phyloP scores from a whole-genome alignment of 2,888 invertebrate genomes.

The Thereva unica region DNA sequence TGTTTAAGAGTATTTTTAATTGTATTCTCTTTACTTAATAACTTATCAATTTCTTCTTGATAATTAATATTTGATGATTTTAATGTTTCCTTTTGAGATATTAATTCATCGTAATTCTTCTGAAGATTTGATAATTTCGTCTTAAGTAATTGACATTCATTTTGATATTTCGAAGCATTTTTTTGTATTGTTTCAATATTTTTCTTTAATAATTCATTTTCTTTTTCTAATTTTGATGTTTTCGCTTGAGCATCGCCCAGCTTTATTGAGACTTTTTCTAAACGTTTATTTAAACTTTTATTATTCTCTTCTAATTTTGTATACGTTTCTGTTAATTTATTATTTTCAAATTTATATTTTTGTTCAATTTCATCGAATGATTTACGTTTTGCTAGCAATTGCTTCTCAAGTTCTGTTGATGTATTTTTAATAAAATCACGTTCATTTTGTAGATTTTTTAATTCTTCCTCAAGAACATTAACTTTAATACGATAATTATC shows the following conservation, averaged over 20 bases:
- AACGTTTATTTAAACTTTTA: slow-evolving; percentile 43
- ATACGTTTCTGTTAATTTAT: slow-evolving; percentile 21
- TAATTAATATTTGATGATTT: not conserved
- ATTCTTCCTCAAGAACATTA: not conserved
- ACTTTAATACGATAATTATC: not conserved
- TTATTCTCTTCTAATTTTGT: slow-evolving; percentile 20
- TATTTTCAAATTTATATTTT: slow-evolving; percentile 1
- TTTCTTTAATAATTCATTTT: slow-evolving; percentile 44
- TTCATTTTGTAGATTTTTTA: not conserved
- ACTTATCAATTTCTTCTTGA: not conserved
- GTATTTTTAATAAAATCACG: slow-evolving; percentile 20
- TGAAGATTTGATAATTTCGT: slow-evolving; percentile 2
- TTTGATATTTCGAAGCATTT: slow-evolving; percentile 1
- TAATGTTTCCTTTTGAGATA: not conserved
- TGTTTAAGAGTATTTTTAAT: slow-evolving; percentile 39
- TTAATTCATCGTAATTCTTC: not conserved
- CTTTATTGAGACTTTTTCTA: slow-evolving; percentile 48
- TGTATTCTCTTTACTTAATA: not conserved
- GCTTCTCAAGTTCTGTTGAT: slow-evolving; percentile 20
- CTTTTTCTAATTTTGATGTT: slow-evolving; percentile 45
- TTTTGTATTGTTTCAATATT: slow-evolving; percentile 46
- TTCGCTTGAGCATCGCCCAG: slow-evolving; percentile 48
- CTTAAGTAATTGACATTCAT: not conserved
- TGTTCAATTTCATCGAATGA: too few relatives aligned
- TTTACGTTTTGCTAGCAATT: too few relatives aligned